Conservation (phyloP, 2,888 invertebrate genomes). For the Meta bourneti region DNA sequence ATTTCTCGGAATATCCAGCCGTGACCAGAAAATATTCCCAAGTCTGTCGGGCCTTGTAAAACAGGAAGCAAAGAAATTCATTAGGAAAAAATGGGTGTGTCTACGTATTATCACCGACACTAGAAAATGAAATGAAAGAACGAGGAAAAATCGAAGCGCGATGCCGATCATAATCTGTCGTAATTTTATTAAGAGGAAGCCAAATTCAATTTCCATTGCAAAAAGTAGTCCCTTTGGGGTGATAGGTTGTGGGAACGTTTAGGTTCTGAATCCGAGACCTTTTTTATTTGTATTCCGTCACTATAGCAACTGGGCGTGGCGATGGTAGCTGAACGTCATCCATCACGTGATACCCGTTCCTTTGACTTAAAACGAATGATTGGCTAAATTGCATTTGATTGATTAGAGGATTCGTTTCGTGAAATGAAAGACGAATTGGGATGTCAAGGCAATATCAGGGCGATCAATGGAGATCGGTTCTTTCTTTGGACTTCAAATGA, state of each 20-base stretch:
- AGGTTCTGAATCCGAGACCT: constrained; percentile 30
- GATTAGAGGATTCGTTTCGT: constrained; percentile 23
- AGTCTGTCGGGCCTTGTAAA: background rate
- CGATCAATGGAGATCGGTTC: background rate
- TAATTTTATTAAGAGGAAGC: constrained; percentile 63
- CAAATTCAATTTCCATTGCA: constrained; percentile 50
- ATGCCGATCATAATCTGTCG: constrained; percentile 52
- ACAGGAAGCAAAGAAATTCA: background rate
- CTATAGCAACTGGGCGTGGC: constrained; percentile 65
- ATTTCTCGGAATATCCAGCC: background rate
- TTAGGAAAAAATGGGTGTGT: constrained; percentile 48
- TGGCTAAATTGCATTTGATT: constrained; percentile 50
- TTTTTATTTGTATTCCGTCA: constrained; percentile 59
- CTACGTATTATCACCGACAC: constrained; percentile 35
- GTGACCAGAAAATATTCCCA: background rate
- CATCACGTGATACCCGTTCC: constrained; percentile 57
- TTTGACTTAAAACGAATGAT: constrained; percentile 31
- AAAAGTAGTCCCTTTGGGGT: constrained; percentile 37
- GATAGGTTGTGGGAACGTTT: constrained; percentile 36
- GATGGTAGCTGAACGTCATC: constrained; percentile 41
- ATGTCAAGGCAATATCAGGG: background rate
- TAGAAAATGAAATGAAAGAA: background rate
- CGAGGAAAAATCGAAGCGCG: background rate
- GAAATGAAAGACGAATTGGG: background rate
- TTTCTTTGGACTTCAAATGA: background rate